Percentiles rank a stretch among this genome's conserved stretches.
Conservation (phyloP, 2,888 invertebrate genomes). For the Doris montereyensis region DNA sequence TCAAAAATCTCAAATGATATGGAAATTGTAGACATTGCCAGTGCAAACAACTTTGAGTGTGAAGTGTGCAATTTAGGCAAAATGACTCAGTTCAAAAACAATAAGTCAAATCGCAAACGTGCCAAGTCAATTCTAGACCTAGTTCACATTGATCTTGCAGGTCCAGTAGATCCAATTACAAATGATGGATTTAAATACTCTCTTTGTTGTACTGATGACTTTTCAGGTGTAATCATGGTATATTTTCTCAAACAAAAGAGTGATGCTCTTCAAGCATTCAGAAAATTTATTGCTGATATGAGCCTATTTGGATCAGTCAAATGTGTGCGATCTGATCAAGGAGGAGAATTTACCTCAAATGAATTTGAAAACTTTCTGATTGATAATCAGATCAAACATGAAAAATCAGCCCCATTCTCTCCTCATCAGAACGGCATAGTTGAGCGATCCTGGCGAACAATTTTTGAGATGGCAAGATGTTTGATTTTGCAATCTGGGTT, state of each 20-base stretch:
- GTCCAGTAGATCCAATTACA: background rate
- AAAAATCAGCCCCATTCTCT: background rate
- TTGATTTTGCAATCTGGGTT: conserved; percentile 38
- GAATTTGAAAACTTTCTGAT: no score
- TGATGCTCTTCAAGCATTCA: background rate
- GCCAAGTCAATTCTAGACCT: background rate
- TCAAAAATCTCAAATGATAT: background rate
- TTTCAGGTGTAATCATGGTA: background rate
- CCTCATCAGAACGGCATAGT: conserved; percentile 41
- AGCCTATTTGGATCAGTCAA: no score
- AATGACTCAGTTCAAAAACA: background rate
- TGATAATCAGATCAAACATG: no score
- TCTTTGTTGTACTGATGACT: background rate
- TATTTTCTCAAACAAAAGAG: background rate
- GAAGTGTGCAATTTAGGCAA: background rate
- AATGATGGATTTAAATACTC: background rate
- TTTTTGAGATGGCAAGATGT: conserved; percentile 47
- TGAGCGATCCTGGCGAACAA: conserved; percentile 40
- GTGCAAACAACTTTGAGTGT: conserved; percentile 23
- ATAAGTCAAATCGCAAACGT: background rate
- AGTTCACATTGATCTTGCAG: background rate
- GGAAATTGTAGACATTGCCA: background rate
- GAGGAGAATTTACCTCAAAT: no score
- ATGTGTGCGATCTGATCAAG: no score
- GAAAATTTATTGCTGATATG: no score